Percentiles rank a stretch among this genome's conserved stretches.
Conservation (phyloP, 2,113 vertebrate species). For the Tychaedon coryphoeus region DNA sequence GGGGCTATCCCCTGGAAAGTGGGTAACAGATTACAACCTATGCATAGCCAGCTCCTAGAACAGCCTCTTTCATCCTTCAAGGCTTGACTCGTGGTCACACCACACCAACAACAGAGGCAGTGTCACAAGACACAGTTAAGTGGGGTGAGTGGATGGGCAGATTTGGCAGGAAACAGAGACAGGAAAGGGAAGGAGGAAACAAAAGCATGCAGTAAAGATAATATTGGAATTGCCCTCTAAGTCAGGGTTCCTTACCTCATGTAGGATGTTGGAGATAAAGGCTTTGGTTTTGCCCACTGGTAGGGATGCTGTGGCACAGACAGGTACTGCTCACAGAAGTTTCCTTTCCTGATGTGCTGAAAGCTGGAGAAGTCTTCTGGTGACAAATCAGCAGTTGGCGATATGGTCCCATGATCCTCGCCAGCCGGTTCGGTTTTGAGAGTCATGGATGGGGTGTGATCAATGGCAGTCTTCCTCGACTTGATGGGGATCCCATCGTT, state of each 20-base stretch:
- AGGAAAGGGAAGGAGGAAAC: not conserved
- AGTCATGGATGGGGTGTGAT: slow-evolving; percentile 81
- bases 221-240: not conserved
- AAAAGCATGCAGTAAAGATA: not conserved
- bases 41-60: not conserved
- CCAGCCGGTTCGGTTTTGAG: slow-evolving; percentile 88
- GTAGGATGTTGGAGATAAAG: slow-evolving; percentile 76
- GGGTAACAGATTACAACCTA: not conserved
- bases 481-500: slow-evolving; percentile 90
- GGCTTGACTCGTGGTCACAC: not conserved
- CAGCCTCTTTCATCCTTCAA: not conserved
- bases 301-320: slow-evolving; percentile 90
- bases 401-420: slow-evolving; percentile 80
- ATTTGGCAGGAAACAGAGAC: not conserved
- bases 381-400: slow-evolving; percentile 71
- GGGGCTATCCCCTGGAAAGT: not conserved
- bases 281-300: slow-evolving; percentile 91
- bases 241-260: slow-evolving; percentile 78
- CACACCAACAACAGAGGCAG: not conserved
- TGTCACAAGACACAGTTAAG: not conserved
- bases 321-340: slow-evolving; percentile 90
- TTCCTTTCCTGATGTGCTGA: slow-evolving; percentile 89
- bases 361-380: slow-evolving; percentile 85
- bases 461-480: slow-evolving; percentile 85
- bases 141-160: not conserved